Evolutionary conservation across 2,888 invertebrate species (phyloP).

Genomic region (Scaptomyza reducta): DNA sequence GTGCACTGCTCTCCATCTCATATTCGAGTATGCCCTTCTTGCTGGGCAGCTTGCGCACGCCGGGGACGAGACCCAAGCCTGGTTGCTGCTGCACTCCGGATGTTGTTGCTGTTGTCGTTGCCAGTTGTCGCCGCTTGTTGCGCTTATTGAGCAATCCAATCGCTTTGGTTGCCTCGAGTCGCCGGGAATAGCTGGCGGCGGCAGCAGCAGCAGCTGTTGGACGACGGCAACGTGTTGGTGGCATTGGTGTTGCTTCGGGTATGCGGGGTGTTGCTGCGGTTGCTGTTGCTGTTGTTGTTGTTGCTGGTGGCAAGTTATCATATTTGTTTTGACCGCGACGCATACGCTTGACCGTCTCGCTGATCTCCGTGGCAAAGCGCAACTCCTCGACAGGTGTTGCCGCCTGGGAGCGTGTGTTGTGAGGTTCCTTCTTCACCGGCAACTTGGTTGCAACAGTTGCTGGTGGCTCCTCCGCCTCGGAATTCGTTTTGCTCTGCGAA

Average conservation of each 20-base stretch:
- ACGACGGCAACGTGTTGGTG: conserved; percentile 56
- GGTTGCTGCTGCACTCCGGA: conserved; percentile 2
- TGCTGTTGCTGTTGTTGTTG: background rate
- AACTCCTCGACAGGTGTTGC: conserved; percentile 80
- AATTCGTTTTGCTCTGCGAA: conserved; percentile 80
- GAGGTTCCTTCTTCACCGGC: conserved; percentile 46
- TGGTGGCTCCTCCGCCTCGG: conserved; percentile 76
- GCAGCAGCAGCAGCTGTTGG: conserved; percentile 20
- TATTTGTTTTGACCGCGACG: conserved; percentile 83
- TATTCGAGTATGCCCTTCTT: conserved; percentile 81
- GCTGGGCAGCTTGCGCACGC: conserved; percentile 77
- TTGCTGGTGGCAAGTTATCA: conserved; percentile 66
- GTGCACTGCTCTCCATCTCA: conserved; percentile 73
- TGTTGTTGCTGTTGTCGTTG: conserved; percentile 21
- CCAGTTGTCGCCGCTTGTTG: conserved; percentile 30
- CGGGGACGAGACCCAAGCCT: conserved; percentile 39
- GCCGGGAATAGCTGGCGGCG: conserved; percentile 42
- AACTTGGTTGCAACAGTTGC: conserved; percentile 12
- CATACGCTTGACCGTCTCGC: conserved; percentile 83
- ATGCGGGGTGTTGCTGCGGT: conserved; percentile 3
- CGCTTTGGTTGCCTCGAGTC: conserved; percentile 19
- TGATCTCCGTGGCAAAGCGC: conserved; percentile 83
- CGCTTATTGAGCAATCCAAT: conserved; percentile 51
- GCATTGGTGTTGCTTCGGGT: background rate
- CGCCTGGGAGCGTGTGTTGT: conserved; percentile 75